phyloP scores from a whole-genome alignment of 2,797 vertebrate species.

The Pyrocephalus nanus region DNA sequence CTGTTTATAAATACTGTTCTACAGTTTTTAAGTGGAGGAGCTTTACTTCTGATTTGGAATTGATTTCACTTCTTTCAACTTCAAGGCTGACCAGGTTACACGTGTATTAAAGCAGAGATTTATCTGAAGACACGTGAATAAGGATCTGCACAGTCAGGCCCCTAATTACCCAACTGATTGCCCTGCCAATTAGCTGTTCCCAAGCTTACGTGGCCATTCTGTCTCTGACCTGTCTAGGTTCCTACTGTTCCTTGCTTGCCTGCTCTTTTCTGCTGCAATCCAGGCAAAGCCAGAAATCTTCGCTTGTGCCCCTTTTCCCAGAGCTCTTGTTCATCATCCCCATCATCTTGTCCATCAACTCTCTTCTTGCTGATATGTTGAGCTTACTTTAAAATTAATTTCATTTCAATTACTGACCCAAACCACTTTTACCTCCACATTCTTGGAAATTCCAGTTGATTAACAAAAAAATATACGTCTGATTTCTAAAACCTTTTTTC shows the following conservation, averaged over 20 bases:
- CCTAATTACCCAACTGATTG: neutral
- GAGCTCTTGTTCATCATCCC: neutral
- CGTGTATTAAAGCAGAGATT: neutral
- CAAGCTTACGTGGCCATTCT: neutral
- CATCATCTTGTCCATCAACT: neutral
- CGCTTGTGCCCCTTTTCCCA: neutral
- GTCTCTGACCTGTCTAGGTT: neutral
- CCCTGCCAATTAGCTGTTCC: neutral
- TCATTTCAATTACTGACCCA: neutral
- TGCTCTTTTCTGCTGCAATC: neutral
- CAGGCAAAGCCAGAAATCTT: neutral
- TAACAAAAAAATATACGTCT: neutral
- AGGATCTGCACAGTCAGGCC: neutral
- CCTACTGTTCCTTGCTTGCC: rapidly evolving
- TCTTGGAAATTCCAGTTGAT: neutral
- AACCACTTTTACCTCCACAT: neutral
- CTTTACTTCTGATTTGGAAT: neutral
- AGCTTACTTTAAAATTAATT: neutral
- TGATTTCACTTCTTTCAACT: neutral
- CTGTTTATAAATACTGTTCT: neutral
- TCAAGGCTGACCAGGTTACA: neutral
- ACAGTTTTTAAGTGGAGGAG: neutral
- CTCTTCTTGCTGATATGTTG: neutral
- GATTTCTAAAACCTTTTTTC: neutral
- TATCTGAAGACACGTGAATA: neutral